These are phyloP conservation scores for Bombus affinis DNA, from an alignment of 1,140 invertebrate species.

Conservation along the genomic window DNA sequence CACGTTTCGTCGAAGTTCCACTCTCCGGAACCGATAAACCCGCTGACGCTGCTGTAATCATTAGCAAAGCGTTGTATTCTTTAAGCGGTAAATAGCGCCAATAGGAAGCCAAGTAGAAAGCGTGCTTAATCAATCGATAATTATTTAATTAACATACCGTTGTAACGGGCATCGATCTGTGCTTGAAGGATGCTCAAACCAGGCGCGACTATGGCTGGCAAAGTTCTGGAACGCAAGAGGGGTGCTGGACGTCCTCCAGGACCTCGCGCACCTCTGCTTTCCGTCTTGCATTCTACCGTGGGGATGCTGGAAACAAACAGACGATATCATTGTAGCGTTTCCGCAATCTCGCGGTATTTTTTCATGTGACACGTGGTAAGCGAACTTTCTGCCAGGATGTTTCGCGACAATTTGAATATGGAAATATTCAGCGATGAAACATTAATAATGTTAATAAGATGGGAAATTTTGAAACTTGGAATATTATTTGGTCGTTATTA, in stretches of 20 bases:
- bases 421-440: too few relatives aligned
- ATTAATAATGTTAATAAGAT: too few relatives aligned
- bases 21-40: slow-evolving; percentile 67
- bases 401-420: not conserved
- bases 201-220: slow-evolving; percentile 94
- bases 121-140: not conserved
- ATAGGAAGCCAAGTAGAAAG: not conserved
- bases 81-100: not conserved
- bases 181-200: slow-evolving; percentile 92
- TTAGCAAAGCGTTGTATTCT: not conserved
- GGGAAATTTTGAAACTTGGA: too few relatives aligned
- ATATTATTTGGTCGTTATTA: not conserved
- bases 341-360: not conserved
- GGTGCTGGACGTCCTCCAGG: slow-evolving; percentile 85
- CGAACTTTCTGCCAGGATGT: not conserved
- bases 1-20: slow-evolving; percentile 67
- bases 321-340: not conserved
- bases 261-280: slow-evolving; percentile 72
- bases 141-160: slow-evolving; percentile 75
- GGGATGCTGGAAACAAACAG: slow-evolving; percentile 77
- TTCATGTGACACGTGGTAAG: not conserved
- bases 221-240: slow-evolving; percentile 90
- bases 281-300: slow-evolving; percentile 79
- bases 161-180: slow-evolving; percentile 86
- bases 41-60: slow-evolving; percentile 69